Evolutionary conservation across 2,888 invertebrate genomes (phyloP).

Genomic region (Agapetus fuscipes): DNA sequence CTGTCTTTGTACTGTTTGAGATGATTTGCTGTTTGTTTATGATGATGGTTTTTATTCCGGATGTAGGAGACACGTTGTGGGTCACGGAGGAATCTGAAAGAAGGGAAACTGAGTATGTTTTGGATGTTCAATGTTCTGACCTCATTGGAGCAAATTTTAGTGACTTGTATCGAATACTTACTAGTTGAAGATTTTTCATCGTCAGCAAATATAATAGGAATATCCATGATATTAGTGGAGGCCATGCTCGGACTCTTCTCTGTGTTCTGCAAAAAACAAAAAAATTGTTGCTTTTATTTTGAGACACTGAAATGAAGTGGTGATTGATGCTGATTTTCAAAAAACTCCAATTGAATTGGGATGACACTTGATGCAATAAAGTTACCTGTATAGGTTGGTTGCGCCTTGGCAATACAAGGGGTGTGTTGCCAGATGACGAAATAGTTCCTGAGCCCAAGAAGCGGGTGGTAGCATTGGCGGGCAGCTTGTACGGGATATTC

Average conservation of each 20-base stretch:
- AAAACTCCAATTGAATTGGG: no score
- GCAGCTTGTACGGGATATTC: slow-evolving; percentile 15
- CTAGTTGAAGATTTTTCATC: slow-evolving; percentile 31
- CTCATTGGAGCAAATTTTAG: slow-evolving; percentile 2
- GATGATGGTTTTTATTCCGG: slow-evolving; percentile 19
- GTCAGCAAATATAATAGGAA: slow-evolving; percentile 53
- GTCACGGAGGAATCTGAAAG: no score
- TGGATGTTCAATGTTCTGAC: no score
- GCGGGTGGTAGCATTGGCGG: slow-evolving; percentile 3
- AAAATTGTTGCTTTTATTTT: neutral
- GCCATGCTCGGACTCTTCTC: slow-evolving; percentile 11
- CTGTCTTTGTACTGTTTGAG: slow-evolving; percentile 1
- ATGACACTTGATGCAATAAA: no score
- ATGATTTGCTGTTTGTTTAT: slow-evolving; percentile 17
- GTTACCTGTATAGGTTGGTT: neutral
- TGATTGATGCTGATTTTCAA: no score
- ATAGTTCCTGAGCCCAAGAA: no score
- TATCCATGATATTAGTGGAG: slow-evolving; percentile 45
- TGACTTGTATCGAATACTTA: no score
- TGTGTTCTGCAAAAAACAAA: slow-evolving; percentile 4
- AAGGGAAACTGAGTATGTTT: no score
- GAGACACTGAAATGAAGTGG: no score
- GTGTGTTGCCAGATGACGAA: slow-evolving; percentile 6
- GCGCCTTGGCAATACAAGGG: slow-evolving; percentile 7
- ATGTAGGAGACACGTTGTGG: no score